These are phyloP conservation scores for Caenorhabditis latens DNA, from an alignment of 1,140 invertebrate species.

Conservation along the genomic window DNA sequence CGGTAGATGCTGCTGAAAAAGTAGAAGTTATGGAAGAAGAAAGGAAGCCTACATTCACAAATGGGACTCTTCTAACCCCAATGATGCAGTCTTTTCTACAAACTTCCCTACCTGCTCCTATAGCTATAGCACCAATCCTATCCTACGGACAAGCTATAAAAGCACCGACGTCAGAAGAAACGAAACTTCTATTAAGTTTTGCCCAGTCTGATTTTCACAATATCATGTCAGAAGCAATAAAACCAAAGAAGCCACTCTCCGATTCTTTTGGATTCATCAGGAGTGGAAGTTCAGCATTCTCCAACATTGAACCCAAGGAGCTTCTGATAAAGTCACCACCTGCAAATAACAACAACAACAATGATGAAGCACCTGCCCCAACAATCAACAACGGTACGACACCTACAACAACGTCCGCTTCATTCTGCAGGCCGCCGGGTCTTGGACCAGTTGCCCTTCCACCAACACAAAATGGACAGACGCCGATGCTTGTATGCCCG, in stretches of 20 bases:
- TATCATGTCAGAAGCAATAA: neutral
- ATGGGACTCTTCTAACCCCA: neutral
- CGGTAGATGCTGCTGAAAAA: neutral
- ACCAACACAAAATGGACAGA: slow-evolving; percentile 49
- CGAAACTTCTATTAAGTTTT: neutral
- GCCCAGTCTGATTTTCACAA: neutral
- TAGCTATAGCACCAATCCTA: neutral
- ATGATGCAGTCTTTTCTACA: neutral
- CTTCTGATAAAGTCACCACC: neutral
- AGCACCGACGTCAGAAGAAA: neutral
- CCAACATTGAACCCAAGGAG: slow-evolving; percentile 28
- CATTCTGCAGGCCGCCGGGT: slow-evolving; percentile 59
- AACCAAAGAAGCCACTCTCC: neutral
- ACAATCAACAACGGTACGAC: neutral
- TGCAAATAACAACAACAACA: slow-evolving; percentile 31
- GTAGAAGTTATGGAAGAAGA: neutral
- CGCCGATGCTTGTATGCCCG: slow-evolving; percentile 72
- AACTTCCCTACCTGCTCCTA: neutral
- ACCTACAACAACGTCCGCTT: slow-evolving; percentile 41
- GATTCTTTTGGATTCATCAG: slow-evolving; percentile 9
- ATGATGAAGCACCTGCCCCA: slow-evolving; percentile 28
- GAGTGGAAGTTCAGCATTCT: slow-evolving; percentile 34
- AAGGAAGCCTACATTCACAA: neutral
- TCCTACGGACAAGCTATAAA: neutral
- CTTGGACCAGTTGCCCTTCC: slow-evolving; percentile 54